Conservation (phyloP, 2,888 invertebrate genomes). For the Ormia ochracea region DNA sequence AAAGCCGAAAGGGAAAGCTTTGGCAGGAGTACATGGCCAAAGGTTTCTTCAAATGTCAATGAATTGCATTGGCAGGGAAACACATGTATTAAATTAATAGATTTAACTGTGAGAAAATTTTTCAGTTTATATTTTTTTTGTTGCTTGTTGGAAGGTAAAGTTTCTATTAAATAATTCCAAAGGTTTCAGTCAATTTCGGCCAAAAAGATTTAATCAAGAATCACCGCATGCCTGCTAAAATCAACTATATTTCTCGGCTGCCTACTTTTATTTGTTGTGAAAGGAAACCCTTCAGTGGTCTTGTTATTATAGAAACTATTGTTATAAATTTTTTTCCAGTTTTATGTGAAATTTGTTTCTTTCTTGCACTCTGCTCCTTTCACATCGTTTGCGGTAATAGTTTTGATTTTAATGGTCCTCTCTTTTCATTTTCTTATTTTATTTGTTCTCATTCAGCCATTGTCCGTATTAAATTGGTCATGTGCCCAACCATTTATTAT, state of each 20-base stretch:
- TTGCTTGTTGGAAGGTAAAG: background rate
- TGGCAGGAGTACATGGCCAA: background rate
- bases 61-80: slow-evolving; percentile 25
- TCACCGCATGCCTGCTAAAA: slow-evolving; percentile 35
- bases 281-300: slow-evolving; percentile 38
- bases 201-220: slow-evolving; percentile 39
- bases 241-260: slow-evolving; percentile 30
- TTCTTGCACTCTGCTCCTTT: slow-evolving; percentile 11
- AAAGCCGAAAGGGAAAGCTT: background rate
- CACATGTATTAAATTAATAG: slow-evolving; percentile 53
- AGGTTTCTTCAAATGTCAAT: slow-evolving; percentile 23
- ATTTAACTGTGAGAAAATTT: slow-evolving; percentile 17
- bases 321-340: slow-evolving; percentile 8
- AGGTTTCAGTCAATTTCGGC: slow-evolving; percentile 9
- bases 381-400: slow-evolving; percentile 60
- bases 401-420: slow-evolving; percentile 51
- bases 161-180: slow-evolving; percentile 32
- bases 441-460: slow-evolving; percentile 64
- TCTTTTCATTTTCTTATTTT: slow-evolving; percentile 22
- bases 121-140: no score
- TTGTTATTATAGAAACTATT: slow-evolving; percentile 27
- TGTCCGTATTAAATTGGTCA: slow-evolving; percentile 72
- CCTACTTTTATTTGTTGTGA: slow-evolving; percentile 23
- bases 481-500: slow-evolving; percentile 59
- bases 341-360: slow-evolving; percentile 17